A percentile compares a stretch with the other conserved stretches of the same genome.
Conservation (phyloP, 2,888 invertebrate genomes). For the Hoplodrina ambigua region DNA sequence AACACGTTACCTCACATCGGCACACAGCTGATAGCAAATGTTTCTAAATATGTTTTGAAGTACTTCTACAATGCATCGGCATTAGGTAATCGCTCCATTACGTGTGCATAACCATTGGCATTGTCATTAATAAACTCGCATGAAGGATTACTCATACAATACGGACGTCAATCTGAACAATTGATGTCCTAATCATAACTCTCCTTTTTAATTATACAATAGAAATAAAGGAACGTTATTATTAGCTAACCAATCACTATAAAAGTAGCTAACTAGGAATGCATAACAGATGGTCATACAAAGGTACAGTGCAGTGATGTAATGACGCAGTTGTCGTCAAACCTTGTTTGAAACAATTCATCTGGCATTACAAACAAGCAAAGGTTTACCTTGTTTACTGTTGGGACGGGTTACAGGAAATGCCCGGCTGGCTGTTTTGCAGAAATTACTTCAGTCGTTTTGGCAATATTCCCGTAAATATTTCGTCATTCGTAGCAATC, state of each 20-base stretch:
- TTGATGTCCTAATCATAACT: constrained; percentile 58
- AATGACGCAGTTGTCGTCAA: constrained; percentile 23
- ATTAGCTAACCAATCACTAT: constrained; percentile 33
- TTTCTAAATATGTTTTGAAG: constrained; percentile 38
- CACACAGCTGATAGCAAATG: constrained; percentile 16
- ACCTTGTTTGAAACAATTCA: constrained; percentile 20
- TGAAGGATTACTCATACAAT: constrained; percentile 53
- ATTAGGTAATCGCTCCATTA: constrained; percentile 51
- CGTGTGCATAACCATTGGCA: constrained; percentile 42
- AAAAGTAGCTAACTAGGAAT: constrained; percentile 30
- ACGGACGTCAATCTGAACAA: constrained; percentile 57
- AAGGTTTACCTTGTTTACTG: constrained; percentile 45
- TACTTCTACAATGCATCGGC: constrained; percentile 10
- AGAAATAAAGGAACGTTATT: constrained; percentile 46
- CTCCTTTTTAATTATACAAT: constrained; percentile 57
- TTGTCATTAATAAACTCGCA: constrained; percentile 50
- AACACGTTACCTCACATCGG: constrained; percentile 13
- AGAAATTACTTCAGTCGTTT: constrained; percentile 39
- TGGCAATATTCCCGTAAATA: constrained; percentile 55
- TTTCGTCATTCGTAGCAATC: constrained; percentile 34
- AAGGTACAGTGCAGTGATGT: constrained; percentile 11
- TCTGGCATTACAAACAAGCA: constrained; percentile 22
- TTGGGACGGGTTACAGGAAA: constrained; percentile 44
- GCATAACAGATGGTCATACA: constrained; percentile 11
- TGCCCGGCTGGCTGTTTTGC: constrained; percentile 20